Percentiles rank a stretch among this genome's conserved stretches.
These are phyloP conservation scores for Gryllus longicercus DNA, from an alignment of 2,888 invertebrate genomes.

Conservation along the genomic window DNA sequence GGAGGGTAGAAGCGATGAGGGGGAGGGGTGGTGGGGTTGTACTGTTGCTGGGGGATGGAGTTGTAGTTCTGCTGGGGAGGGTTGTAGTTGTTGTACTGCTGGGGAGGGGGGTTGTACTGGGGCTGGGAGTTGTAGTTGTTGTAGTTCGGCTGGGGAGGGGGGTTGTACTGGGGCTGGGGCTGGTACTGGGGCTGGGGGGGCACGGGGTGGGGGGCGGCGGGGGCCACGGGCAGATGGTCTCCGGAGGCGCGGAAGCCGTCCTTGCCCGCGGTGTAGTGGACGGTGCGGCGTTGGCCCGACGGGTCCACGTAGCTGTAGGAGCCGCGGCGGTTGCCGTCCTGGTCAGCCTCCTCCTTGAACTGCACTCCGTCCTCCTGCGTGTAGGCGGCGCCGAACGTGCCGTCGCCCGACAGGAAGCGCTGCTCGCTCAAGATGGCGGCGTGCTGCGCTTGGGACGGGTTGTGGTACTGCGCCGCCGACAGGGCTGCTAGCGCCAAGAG, in stretches of 20 bases:
- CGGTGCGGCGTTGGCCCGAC: slow-evolving; percentile 72
- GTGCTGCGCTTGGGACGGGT: slow-evolving; percentile 65
- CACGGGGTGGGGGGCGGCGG: slow-evolving; percentile 39
- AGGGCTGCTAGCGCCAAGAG: slow-evolving; percentile 58
- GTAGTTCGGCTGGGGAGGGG: slow-evolving; percentile 50
- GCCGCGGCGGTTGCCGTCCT: slow-evolving; percentile 77
- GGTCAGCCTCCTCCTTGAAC: slow-evolving; percentile 84
- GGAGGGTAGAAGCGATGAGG: slow-evolving; percentile 78
- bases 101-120: slow-evolving; percentile 41
- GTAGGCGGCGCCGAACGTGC: slow-evolving; percentile 81
- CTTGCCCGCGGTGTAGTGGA: slow-evolving; percentile 82
- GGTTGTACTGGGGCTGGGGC: too few species aligned
- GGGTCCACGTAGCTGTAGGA: slow-evolving; percentile 85
- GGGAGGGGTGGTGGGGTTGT: slow-evolving; percentile 57
- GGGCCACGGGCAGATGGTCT: slow-evolving; percentile 64
- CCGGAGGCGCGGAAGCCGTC: slow-evolving; percentile 77
- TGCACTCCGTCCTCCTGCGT: slow-evolving; percentile 84
- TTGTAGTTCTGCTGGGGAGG: slow-evolving; percentile 46
- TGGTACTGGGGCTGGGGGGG: too few species aligned
- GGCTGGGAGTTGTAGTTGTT: slow-evolving; percentile 47
- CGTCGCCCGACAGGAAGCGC: slow-evolving; percentile 76
- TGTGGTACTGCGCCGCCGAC: slow-evolving; percentile 60
- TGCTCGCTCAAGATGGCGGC: slow-evolving; percentile 83
- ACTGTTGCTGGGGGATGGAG: slow-evolving; percentile 39
- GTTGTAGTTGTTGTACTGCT: slow-evolving; percentile 57